A percentile compares a stretch with the other conserved stretches of the same genome.
Conservation (phyloP, 2,888 invertebrate species). For the Thymelicus lineola region DNA sequence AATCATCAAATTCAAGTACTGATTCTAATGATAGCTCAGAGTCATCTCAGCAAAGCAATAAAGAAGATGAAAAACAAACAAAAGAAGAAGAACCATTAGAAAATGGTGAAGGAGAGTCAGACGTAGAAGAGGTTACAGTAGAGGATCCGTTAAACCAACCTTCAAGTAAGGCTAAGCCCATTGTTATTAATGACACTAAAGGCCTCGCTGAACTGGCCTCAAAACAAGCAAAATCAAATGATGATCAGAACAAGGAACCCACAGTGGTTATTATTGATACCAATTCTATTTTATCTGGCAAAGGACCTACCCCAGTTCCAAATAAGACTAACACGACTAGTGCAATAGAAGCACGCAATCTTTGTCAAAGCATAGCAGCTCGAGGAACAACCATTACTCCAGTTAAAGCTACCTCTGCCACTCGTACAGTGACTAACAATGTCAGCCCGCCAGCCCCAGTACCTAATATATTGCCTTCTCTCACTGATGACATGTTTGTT, state of each 20-base stretch:
- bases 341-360: slow-evolving; percentile 67
- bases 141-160: slow-evolving; percentile 87
- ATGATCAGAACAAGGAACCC: slow-evolving; percentile 88
- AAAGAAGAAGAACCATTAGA: slow-evolving; percentile 76
- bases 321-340: slow-evolving; percentile 57
- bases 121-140: slow-evolving; percentile 88
- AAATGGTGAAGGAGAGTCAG: slow-evolving; percentile 86
- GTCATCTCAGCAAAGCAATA: slow-evolving; percentile 74
- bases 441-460: slow-evolving; percentile 54
- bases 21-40: slow-evolving; percentile 86
- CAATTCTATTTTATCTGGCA: slow-evolving; percentile 86
- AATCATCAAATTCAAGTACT: slow-evolving; percentile 83
- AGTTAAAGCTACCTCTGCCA: slow-evolving; percentile 64
- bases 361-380: slow-evolving; percentile 79
- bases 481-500: slow-evolving; percentile 97
- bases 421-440: slow-evolving; percentile 38
- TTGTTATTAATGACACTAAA: slow-evolving; percentile 91
- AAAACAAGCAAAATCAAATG: slow-evolving; percentile 77
- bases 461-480: slow-evolving; percentile 88
- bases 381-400: slow-evolving; percentile 84
- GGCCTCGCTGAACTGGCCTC: slow-evolving; percentile 88
- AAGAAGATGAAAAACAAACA: slow-evolving; percentile 80
- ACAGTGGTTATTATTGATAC: slow-evolving; percentile 94
- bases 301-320: slow-evolving; percentile 55
- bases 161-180: slow-evolving; percentile 72